phyloP scores from a whole-genome alignment of 2,888 invertebrate genomes.

The Petrolisthes manimaculis region DNA sequence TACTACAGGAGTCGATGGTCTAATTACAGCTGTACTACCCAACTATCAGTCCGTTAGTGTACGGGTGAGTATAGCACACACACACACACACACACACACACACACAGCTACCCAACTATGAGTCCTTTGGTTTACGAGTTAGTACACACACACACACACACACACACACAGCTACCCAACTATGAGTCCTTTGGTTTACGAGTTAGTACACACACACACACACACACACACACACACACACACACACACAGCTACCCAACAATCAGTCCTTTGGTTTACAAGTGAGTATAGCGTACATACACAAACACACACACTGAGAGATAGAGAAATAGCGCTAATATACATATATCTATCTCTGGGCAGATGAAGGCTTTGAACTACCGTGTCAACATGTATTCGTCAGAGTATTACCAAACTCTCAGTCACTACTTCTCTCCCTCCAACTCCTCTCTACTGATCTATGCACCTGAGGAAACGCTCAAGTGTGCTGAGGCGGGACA shows the following conservation, averaged over 20 bases:
- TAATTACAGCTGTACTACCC: constrained; percentile 25
- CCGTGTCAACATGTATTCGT: not conserved
- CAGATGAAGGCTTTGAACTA: constrained; percentile 2
- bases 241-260: not conserved
- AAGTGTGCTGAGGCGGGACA: not conserved
- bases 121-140: too few species aligned
- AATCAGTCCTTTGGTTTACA: not conserved
- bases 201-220: too few species aligned
- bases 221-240: not conserved
- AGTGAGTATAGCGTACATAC: not conserved
- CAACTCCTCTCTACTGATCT: constrained; percentile 6
- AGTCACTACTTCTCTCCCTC: not conserved
- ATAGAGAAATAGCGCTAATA: not conserved
- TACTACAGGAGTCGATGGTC: constrained; percentile 33
- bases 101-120: too few species aligned
- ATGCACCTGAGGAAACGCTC: not conserved
- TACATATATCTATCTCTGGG: not conserved
- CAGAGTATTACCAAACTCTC: not conserved
- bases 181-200: too few species aligned
- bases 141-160: too few species aligned
- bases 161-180: too few species aligned
- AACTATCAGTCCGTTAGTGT: constrained; percentile 15
- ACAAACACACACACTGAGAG: not conserved
- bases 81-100: too few species aligned
- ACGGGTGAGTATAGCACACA: constrained; percentile 10